Conservation (phyloP, 1,140 invertebrate genomes). For the Eulimnadia texana region DNA sequence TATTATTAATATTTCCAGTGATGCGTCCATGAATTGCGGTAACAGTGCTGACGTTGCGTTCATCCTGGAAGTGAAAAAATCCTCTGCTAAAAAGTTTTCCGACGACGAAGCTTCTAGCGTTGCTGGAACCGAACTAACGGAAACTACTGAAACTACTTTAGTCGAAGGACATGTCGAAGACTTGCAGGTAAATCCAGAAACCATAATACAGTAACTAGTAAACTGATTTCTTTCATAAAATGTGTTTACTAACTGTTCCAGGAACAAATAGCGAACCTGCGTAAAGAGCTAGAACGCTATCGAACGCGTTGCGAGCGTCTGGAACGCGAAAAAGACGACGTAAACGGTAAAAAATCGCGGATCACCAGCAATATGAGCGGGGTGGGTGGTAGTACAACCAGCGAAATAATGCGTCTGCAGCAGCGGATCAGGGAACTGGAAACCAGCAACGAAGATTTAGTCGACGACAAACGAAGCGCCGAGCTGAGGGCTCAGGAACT, state of each 20-base stretch:
- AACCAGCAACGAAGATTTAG: slow-evolving; percentile 56
- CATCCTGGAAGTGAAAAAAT: slow-evolving; percentile 36
- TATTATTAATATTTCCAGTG: too few relatives aligned
- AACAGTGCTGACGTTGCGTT: slow-evolving; percentile 40
- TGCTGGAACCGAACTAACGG: slow-evolving; percentile 38
- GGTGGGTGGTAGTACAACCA: slow-evolving; percentile 6
- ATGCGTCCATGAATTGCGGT: not conserved
- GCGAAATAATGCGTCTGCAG: slow-evolving; percentile 46
- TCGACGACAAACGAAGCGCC: slow-evolving; percentile 64
- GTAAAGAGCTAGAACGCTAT: slow-evolving; percentile 38
- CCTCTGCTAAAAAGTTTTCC: slow-evolving; percentile 18
- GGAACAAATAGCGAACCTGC: slow-evolving; percentile 24
- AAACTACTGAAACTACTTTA: slow-evolving; percentile 32
- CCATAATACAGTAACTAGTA: not conserved
- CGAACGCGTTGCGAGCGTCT: slow-evolving; percentile 43
- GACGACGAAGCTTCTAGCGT: slow-evolving; percentile 35
- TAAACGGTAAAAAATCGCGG: slow-evolving; percentile 29
- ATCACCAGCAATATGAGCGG: not conserved
- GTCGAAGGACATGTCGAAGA: slow-evolving; percentile 31
- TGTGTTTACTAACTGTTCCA: too few relatives aligned
- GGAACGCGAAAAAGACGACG: slow-evolving; percentile 75
- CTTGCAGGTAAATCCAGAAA: slow-evolving; percentile 27
- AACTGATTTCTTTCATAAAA: not conserved
- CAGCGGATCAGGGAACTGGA: slow-evolving; percentile 70
- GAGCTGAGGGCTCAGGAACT: slow-evolving; percentile 51